phyloP scores from a whole-genome alignment of 1,140 invertebrate genomes.

The Scaptomyza hsui region DNA sequence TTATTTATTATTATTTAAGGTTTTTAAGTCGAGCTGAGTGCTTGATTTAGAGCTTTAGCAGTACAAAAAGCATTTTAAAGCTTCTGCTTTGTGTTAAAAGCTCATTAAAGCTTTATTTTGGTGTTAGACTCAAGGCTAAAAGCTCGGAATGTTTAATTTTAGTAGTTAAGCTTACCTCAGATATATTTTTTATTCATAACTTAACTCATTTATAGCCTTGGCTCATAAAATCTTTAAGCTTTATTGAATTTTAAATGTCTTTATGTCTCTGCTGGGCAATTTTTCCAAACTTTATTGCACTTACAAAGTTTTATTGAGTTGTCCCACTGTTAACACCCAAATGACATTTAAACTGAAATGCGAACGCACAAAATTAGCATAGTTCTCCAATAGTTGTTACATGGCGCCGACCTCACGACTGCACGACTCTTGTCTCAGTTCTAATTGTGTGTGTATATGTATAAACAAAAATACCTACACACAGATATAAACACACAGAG shows the following conservation, averaged over 20 bases:
- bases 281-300: background rate
- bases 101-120: no score
- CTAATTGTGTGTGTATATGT: no score
- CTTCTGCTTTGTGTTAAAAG: no score
- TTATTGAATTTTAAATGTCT: no score
- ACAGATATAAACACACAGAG: background rate
- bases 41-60: background rate
- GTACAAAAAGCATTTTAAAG: background rate
- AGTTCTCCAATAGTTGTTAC: conserved; percentile 56
- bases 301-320: background rate
- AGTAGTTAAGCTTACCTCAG: no score
- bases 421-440: conserved; percentile 52
- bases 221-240: no score
- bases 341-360: conserved; percentile 58
- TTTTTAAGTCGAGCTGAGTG: background rate
- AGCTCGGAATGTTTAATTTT: no score
- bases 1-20: conserved; percentile 4
- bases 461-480: background rate
- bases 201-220: no score
- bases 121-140: no score
- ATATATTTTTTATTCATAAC: no score
- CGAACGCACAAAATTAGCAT: conserved; percentile 68
- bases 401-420: conserved; percentile 52
- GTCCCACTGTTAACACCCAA: conserved; percentile 52
- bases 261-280: background rate